phyloP scores from a whole-genome alignment of 2,797 vertebrate genomes.

The Gymnopithys bicolor region DNA sequence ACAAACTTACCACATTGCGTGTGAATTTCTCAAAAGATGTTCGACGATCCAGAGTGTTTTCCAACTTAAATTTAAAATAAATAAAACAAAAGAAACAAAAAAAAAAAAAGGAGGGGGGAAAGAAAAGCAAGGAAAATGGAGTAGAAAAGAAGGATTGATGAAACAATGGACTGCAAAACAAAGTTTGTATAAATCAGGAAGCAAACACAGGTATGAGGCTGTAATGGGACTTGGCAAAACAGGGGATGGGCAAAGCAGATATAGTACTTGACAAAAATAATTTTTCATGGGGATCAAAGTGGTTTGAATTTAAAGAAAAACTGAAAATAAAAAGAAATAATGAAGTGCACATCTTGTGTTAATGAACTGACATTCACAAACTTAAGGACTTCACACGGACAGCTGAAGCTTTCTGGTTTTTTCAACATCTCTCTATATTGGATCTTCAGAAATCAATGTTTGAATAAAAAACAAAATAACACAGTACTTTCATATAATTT shows the following conservation, averaged over 20 bases:
- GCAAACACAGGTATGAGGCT: conserved; percentile 1
- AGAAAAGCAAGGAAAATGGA: conserved; percentile 65
- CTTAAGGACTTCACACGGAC: conserved; percentile 53
- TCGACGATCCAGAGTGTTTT: conserved; percentile 83
- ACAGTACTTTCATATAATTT: conserved; percentile 61
- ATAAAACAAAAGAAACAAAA: not conserved
- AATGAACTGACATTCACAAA: conserved; percentile 57
- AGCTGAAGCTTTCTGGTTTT: conserved; percentile 46
- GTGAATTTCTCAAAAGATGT: conserved; percentile 88
- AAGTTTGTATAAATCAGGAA: conserved; percentile 54
- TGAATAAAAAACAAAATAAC: conserved; percentile 71
- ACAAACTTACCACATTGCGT: conserved; percentile 84
- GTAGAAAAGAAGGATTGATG: conserved; percentile 68
- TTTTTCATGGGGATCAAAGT: conserved; percentile 24
- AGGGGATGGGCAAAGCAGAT: conserved; percentile 17
- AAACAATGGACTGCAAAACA: conserved; percentile 61
- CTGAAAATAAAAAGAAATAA: conserved; percentile 63
- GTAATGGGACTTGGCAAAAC: conserved; percentile 4
- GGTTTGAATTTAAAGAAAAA: conserved; percentile 59
- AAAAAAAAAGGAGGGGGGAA: conserved; percentile 23
- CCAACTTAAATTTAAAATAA: conserved; percentile 78
- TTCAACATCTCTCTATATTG: conserved; percentile 57
- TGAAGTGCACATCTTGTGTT: conserved; percentile 33
- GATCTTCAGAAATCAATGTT: conserved; percentile 64
- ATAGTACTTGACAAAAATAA: not conserved